phyloP scores from a whole-genome alignment of 2,113 vertebrate genomes.

The Eolophus roseicapilla region DNA sequence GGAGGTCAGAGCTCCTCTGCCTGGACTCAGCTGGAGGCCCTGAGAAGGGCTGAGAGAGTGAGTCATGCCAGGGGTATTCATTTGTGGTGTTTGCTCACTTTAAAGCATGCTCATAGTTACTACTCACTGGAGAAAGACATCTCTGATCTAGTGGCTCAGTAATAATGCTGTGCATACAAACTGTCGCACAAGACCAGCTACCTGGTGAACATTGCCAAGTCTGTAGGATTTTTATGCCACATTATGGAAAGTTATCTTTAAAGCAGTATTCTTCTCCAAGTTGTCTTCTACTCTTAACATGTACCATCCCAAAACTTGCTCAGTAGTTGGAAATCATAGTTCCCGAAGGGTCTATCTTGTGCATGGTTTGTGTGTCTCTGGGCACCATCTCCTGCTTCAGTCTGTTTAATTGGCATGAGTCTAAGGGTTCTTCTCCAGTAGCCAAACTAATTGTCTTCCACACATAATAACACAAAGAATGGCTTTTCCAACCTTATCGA shows the following conservation, averaged over 20 bases:
- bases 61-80: neutral
- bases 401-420: neutral
- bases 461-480: neutral
- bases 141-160: neutral
- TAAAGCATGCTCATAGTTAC: neutral
- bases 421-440: neutral
- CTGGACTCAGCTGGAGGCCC: neutral
- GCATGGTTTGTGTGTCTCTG: neutral
- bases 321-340: neutral
- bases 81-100: neutral
- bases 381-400: accelerated
- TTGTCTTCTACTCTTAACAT: neutral
- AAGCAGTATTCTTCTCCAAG: neutral
- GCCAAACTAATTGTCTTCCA: neutral
- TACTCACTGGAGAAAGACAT: neutral
- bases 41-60: neutral
- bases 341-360: neutral
- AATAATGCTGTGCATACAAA: neutral
- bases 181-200: neutral
- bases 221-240: neutral
- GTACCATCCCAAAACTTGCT: neutral
- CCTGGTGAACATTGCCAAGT: neutral
- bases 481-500: neutral
- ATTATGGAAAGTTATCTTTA: neutral
- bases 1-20: neutral